Base-by-base conservation (phyloP, 2,888 invertebrate genomes). In the Ptycholaimellus sp. region DNA sequence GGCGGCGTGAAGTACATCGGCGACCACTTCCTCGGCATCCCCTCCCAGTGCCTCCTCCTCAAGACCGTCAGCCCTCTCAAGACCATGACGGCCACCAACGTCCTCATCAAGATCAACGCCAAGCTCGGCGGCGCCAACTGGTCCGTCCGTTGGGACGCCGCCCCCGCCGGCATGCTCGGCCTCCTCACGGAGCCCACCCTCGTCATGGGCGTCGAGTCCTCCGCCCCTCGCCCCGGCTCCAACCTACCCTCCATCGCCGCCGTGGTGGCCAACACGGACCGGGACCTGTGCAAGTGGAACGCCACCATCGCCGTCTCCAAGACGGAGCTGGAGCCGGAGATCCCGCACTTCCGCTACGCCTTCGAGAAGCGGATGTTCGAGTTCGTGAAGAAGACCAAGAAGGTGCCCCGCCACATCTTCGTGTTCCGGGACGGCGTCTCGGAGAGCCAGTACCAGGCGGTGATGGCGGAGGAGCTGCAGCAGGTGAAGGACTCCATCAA, bases 261-360 rank as follows among this genome's bases (percentile, higher is more conserved):
- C 9, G 66, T 96, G 37, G 96, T 99, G 13, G 96, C 87, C 44
- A 87, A 87, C 44, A 96, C 99, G 90, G 96, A 99, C 67, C 96
- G 90, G 41, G 96, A 99, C 68, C 96, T 96, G 16, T 85, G 83
- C 46, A 73, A 96, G 29, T 96, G 96, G 64, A 85, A 93, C 30
- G 93, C 93, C 46, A 90, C 93, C 2, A 93, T 96, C 35, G 61
- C 96, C 37, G 93, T 99, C 40, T 96, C 85, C 59, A 81, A 82
- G 50, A 99, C 99, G 99, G 96, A 99, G 47, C 59, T 63, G 71
- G 93, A 99, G 64, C 68, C 99, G 49, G 69, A 99, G 44, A 76
- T 99, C 44, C 90, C 93, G 79, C 99, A 99, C 67, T 99, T 96
- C 69, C 85, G n/a, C n/a, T n/a, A n/a, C n/a, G n/a, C n/a, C n/a